Evolutionary conservation across 2,797 vertebrate species (phyloP).

Genomic region (Smutsia gigantea): DNA sequence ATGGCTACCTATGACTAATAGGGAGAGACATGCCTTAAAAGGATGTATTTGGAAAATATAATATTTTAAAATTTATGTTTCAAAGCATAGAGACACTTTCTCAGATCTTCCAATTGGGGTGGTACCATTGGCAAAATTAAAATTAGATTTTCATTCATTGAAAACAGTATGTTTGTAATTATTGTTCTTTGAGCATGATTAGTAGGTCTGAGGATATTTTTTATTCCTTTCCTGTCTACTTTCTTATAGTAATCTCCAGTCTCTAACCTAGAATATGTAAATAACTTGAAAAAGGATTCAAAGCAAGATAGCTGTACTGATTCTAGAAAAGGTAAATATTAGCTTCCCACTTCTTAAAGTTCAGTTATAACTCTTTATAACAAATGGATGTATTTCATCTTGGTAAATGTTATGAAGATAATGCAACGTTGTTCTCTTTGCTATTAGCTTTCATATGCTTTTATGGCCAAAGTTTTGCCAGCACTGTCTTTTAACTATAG

Average conservation of each 20-base stretch:
- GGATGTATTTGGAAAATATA: neutral
- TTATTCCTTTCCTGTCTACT: neutral
- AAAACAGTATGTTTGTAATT: neutral
- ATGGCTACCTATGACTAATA: neutral
- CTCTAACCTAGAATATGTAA: neutral
- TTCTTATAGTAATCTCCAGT: neutral
- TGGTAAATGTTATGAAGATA: neutral
- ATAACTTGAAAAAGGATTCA: neutral
- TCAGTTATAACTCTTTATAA: neutral
- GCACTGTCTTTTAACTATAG: neutral
- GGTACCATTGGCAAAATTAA: neutral
- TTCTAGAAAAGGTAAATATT: neutral
- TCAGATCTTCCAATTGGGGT: neutral
- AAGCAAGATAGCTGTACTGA: neutral
- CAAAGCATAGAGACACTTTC: neutral
- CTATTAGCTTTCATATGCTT: neutral
- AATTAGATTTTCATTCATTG: neutral
- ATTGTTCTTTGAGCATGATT: neutral
- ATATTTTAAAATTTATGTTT: slow-evolving; percentile 1
- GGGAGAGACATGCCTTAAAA: neutral
- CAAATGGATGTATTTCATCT: neutral
- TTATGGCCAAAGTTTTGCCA: neutral
- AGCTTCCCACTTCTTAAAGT: neutral
- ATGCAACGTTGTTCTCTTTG: neutral
- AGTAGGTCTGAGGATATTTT: neutral